Evolutionary conservation across 37 sponge, comb jelly and placozoan genomes (phyloP).

Genomic region (Oscarella lobularis): DNA sequence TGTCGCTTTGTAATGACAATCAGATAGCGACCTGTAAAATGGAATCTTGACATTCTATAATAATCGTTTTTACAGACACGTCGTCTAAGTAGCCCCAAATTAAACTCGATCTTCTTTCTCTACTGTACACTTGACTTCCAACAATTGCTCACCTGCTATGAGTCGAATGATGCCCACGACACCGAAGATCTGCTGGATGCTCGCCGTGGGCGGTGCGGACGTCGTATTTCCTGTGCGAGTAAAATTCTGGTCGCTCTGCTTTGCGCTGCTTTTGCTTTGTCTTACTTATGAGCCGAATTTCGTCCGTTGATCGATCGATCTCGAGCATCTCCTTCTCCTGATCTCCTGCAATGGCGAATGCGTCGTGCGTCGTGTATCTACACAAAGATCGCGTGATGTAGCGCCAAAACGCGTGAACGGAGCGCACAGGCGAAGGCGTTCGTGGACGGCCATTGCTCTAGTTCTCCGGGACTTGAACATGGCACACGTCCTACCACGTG

Average conservation of each 20-base stretch:
- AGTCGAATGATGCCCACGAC: conserved; percentile 56
- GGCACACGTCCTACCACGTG: not conserved
- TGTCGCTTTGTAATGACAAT: conserved; percentile 53
- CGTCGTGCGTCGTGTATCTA: conserved; percentile 45
- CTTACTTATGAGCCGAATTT: conserved; percentile 36
- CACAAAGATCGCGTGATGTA: no score
- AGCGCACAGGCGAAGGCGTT: not conserved
- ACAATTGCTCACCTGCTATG: conserved; percentile 39
- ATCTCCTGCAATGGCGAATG: conserved; percentile 32
- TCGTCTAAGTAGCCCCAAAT: no score
- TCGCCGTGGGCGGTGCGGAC: not conserved
- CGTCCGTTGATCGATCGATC: conserved; percentile 54
- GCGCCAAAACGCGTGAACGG: no score
- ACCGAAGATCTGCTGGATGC: conserved; percentile 9
- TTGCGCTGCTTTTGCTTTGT: no score
- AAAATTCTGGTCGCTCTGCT: no score
- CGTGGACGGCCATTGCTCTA: not conserved
- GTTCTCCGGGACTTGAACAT: not conserved
- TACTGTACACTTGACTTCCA: no score
- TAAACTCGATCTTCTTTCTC: no score
- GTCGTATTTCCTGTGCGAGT: not conserved
- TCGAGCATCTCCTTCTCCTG: conserved; percentile 35
- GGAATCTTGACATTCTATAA: not conserved
- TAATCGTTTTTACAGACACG: not conserved
- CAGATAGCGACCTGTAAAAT: conserved; percentile 63